These are phyloP conservation scores for Camponotus floridanus DNA, from an alignment of 1,140 invertebrate species.

Conservation along the genomic window DNA sequence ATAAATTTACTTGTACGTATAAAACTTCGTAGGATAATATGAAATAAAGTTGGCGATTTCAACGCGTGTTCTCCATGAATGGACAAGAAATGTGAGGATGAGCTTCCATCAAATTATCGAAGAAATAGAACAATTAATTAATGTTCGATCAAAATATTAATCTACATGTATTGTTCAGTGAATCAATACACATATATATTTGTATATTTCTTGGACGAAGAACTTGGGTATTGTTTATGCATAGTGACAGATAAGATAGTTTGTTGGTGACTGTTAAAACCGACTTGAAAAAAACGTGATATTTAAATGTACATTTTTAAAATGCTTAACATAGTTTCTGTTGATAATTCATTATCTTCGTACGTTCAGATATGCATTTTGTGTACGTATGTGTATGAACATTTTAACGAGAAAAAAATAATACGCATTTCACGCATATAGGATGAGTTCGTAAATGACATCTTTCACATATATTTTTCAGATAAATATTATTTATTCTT, in stretches of 20 bases:
- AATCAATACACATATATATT: not conserved
- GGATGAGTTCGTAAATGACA: not conserved
- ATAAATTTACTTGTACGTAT: not conserved
- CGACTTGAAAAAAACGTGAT: too few relatives aligned
- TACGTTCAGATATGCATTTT: not conserved
- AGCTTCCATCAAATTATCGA: not conserved
- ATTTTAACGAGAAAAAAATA: too few relatives aligned
- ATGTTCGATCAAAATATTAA: not conserved
- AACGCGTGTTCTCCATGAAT: not conserved
- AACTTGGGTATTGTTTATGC: not conserved
- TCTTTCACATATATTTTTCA: not conserved
- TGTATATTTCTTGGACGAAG: not conserved
- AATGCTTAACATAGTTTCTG: not conserved
- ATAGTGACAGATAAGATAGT: not conserved
- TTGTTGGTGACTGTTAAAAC: not conserved
- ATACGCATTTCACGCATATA: not conserved
- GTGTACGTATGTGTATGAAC: too few relatives aligned
- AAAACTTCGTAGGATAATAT: not conserved
- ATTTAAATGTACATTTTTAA: constrained; percentile 21
- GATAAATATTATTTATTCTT: not conserved
- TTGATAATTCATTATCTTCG: not conserved
- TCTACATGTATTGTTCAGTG: not conserved
- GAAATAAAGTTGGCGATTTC: constrained; percentile 14
- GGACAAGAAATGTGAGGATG: not conserved
- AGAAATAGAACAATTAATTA: not conserved